Base-by-base conservation (phyloP, 2,797 vertebrate genomes). In the Aphelocoma californica region DNA sequence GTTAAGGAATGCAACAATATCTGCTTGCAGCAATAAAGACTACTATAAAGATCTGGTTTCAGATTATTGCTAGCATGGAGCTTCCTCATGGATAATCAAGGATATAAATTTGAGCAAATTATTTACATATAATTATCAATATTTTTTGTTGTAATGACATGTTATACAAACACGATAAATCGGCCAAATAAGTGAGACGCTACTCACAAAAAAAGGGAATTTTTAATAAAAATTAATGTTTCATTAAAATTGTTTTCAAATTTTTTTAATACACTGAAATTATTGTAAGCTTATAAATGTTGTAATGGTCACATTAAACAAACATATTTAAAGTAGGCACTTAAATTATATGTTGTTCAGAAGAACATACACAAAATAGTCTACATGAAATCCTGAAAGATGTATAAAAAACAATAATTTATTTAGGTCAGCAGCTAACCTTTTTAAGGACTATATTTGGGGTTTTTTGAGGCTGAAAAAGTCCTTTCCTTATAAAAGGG, bases 351-450 rank as follows among this genome's bases (percentile, higher is more conserved):
- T 38, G 16, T 8, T 85, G 9, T 42, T 82, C 34, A 31, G 32
- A 45, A 50, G 20, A 88, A 61, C 8, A 32, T 24, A 42, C 1
- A 56, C 5, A 28, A 17, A 57, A 60, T 44, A 19, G 5, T 34
- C 24, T 53, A 42, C 8, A 18, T 14, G 4, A 54, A 88, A 36
- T 45, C 25, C 2, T 34, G 44, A 61, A 73, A 69, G 24, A 40
- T 1, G 2, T 20, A 32, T 48, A n/a, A 47, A 36, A 61, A 65
- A 1, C 0, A 29, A 10, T 44, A 18, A 19, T 9, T 47, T 9
- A 47, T 70, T 81, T 78, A 65, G 11, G 17, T 29, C 24, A 61
- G 45, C 12, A 81, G 9, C 11, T 84, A 70, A 65, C 1, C 0
- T 56, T 81, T 73, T 29, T 5, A 58, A n/a, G 18, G 3, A 15